Percentiles rank a stretch among this genome's conserved stretches.
Conservation (phyloP, 1,140 invertebrate species). For the Drosophila trapezifrons region DNA sequence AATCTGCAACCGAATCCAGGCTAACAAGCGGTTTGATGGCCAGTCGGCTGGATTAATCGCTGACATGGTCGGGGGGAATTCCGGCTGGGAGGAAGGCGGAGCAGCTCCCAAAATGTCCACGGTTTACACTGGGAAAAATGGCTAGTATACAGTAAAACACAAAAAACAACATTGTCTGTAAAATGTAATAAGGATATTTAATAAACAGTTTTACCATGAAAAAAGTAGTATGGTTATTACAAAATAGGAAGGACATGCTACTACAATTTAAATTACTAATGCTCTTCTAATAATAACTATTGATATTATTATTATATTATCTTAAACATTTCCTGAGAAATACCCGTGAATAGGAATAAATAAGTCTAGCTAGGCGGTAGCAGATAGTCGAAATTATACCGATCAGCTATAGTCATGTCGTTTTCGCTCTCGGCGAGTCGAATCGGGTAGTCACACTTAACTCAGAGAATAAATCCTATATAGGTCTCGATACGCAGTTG, state of each 20-base stretch:
- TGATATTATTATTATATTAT: neutral
- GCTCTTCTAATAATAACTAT: neutral
- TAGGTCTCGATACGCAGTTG: too few species aligned
- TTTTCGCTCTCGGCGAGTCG: conserved; percentile 3
- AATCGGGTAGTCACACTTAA: too few species aligned
- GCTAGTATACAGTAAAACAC: too few species aligned
- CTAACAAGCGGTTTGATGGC: conserved; percentile 73
- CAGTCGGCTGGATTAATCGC: conserved; percentile 76
- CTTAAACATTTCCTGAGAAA: conserved; percentile 7
- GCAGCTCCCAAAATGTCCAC: conserved; percentile 33
- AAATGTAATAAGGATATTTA: too few species aligned
- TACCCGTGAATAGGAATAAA: neutral
- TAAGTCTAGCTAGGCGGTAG: conserved; percentile 21
- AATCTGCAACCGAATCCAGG: conserved; percentile 30
- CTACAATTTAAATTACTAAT: too few species aligned
- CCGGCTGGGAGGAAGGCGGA: conserved; percentile 10
- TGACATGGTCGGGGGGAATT: conserved; percentile 65
- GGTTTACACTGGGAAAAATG: neutral
- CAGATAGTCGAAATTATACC: conserved; percentile 20
- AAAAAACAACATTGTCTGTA: too few species aligned
- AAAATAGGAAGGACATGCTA: too few species aligned
- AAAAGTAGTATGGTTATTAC: too few species aligned
- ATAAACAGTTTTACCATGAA: too few species aligned
- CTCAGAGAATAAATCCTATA: too few species aligned
- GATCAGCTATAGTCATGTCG: conserved; percentile 2